A percentile compares a stretch with the other conserved stretches of the same genome.
phyloP scores from a whole-genome alignment of 2,888 invertebrate species.

The Agelastica alni region DNA sequence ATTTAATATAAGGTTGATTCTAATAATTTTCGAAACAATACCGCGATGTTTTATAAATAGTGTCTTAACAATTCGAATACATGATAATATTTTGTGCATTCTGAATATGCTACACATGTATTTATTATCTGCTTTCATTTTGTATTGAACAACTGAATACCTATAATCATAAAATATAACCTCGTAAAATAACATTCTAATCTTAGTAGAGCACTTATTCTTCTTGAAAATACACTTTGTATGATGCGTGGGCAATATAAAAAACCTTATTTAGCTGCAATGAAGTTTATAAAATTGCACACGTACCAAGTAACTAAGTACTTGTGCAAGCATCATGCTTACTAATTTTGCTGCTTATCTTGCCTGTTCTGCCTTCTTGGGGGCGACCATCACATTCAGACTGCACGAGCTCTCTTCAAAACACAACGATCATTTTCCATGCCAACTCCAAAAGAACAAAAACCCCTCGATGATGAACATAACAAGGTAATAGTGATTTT shows the following conservation, averaged over 20 bases:
- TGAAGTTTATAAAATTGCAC: conserved; percentile 39
- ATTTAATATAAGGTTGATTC: too few relatives aligned
- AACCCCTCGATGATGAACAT: conserved; percentile 55
- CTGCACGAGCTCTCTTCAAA: conserved; percentile 83
- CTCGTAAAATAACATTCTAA: conserved; percentile 4
- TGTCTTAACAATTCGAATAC: too few relatives aligned
- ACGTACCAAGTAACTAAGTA: conserved; percentile 48
- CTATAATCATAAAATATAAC: too few relatives aligned
- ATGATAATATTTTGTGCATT: too few relatives aligned
- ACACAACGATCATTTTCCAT: conserved; percentile 92
- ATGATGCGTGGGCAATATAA: conserved; percentile 17
- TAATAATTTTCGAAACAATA: too few relatives aligned
- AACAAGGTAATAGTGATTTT: conserved; percentile 53
- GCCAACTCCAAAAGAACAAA: conserved; percentile 82
- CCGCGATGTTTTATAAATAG: too few relatives aligned
- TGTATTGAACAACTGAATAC: too few relatives aligned
- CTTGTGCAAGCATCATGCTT: conserved; percentile 45
- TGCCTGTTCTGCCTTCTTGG: conserved; percentile 53
- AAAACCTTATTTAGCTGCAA: conserved; percentile 21
- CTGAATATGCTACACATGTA: too few relatives aligned
- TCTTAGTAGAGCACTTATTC: conserved; percentile 11
- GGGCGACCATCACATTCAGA: conserved; percentile 55
- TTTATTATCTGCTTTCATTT: too few relatives aligned
- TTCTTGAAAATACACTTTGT: conserved; percentile 34
- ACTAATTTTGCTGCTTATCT: conserved; percentile 54